Conservation (phyloP, 2,113 vertebrate genomes). For the Osmerus eperlanus region DNA sequence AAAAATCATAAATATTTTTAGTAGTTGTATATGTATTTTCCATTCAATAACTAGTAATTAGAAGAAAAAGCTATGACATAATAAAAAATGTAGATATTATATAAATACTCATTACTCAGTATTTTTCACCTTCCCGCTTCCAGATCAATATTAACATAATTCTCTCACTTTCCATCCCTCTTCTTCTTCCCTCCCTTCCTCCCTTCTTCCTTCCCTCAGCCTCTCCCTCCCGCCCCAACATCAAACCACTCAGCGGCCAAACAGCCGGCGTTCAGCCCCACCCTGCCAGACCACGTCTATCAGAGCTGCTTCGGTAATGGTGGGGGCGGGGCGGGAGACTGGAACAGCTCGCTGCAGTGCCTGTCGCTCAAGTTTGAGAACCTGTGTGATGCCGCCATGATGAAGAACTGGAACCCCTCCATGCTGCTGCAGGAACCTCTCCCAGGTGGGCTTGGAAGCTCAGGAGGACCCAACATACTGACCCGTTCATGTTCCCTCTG, state of each 20-base stretch:
- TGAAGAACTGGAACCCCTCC: slow-evolving; percentile 95
- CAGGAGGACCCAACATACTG: no score
- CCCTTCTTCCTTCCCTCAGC: slow-evolving; percentile 66
- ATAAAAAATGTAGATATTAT: neutral
- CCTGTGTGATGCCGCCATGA: slow-evolving; percentile 93
- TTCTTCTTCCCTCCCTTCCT: no score
- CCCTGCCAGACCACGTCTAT: slow-evolving; percentile 93
- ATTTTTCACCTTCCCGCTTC: neutral
- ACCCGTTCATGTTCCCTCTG: no score
- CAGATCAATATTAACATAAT: neutral
- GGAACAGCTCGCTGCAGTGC: slow-evolving; percentile 85
- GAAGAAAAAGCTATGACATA: no score
- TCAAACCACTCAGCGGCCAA: slow-evolving; percentile 86
- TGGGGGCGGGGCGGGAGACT: slow-evolving; percentile 81
- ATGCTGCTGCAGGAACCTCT: slow-evolving; percentile 89
- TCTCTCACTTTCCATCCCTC: neutral
- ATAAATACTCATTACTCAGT: no score
- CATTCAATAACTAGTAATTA: no score
- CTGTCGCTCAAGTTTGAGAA: slow-evolving; percentile 91
- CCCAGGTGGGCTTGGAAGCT: slow-evolving; percentile 77
- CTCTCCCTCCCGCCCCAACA: slow-evolving; percentile 83
- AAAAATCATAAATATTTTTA: neutral
- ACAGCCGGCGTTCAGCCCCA: slow-evolving; percentile 89
- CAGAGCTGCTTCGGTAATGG: slow-evolving; percentile 86
- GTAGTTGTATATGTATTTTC: no score